Base-by-base conservation (phyloP, 2,888 invertebrate species). In the Bombyx huttoni region DNA sequence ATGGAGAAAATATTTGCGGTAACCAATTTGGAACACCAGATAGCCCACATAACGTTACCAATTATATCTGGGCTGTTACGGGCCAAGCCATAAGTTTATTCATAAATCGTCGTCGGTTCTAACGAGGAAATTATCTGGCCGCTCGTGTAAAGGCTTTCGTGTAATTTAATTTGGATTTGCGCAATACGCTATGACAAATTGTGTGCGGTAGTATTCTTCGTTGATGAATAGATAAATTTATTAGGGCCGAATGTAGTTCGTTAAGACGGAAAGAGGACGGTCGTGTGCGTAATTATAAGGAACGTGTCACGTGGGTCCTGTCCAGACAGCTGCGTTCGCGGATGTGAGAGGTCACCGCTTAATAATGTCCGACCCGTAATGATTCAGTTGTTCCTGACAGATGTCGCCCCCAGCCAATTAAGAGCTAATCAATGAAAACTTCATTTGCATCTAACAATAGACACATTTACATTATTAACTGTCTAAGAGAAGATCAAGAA, bases 381-480 rank as follows among this genome's bases (percentile, higher is more conserved):
- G 87, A 87, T 84, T 88, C 87, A 87, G 78, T 79, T 81, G 76
- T 76, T 68, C 71, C 71, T 75, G 83, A 82, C 88, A 88, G 87
- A 87, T 88, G 88, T 83, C 79, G 67, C 78, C 65, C 59, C 64
- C 68, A 64, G 70, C 71, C 75, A 85, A 87, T 87, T 87, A 86
- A n/a, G 72, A 60, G 60, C 57, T 59, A 72, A 78, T 80, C 80
- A 85, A 84, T 81, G 81, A 83, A 84, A 84, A 84, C 77, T 77
- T 67, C 63, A 85, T 84, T 84, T 85, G 80, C 86, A 85, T 82
- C 62, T 67, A 79, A 83, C 85, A 83, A 84, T 82, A 57, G 70
- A 63, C 56, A 62, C 68, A 83, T 84, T 85, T 83, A 79, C 83
- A 84, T 84, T 24, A 24, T 24, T 24, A 79, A 75, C 70, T 67